These are phyloP conservation scores for Tetramorium bicarinatum DNA, from an alignment of 2,888 invertebrate species.

Conservation along the genomic window DNA sequence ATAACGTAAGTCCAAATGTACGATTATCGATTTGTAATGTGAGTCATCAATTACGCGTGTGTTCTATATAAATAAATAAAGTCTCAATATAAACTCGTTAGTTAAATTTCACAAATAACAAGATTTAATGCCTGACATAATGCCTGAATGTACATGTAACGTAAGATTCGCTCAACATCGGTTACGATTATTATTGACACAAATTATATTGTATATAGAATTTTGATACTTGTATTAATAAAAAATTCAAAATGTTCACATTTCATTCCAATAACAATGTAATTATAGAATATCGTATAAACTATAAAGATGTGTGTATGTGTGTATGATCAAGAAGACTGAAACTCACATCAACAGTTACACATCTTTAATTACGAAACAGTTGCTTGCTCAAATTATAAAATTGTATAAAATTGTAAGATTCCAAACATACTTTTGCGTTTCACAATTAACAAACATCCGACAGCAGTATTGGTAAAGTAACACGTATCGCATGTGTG, in stretches of 20 bases:
- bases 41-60: not conserved
- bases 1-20: constrained; percentile 23
- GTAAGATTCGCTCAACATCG: not conserved
- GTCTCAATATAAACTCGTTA: not conserved
- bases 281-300: no score
- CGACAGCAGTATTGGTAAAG: not conserved
- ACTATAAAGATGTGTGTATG: no score
- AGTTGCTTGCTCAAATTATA: not conserved
- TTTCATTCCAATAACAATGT: no score
- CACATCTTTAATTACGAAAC: not conserved
- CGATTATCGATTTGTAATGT: not conserved
- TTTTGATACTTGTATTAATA: not conserved
- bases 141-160: not conserved
- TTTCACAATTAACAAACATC: not conserved
- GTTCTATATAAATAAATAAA: not conserved
- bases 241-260: not conserved
- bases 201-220: not conserved
- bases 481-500: not conserved
- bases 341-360: not conserved
- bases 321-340: not conserved
- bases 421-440: not conserved
- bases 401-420: not conserved
- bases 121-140: not conserved
- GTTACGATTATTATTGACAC: not conserved
- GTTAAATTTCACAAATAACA: not conserved